These are phyloP conservation scores for Notarius quadriscutis DNA, from an alignment of 2,113 vertebrate species.

Conservation along the genomic window DNA sequence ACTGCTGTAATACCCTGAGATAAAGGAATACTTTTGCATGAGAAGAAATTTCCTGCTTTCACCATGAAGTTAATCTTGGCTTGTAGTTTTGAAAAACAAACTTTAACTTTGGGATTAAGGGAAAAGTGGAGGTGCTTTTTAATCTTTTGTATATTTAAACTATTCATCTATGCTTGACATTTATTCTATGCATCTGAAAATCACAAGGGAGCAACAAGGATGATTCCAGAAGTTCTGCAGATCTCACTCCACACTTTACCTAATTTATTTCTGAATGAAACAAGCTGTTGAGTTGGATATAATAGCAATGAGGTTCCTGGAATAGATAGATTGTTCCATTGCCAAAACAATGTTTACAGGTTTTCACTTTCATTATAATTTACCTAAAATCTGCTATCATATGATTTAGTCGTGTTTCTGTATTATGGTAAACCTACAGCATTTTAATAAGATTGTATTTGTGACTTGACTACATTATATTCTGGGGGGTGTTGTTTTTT, in stretches of 20 bases:
- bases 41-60: constrained; percentile 5
- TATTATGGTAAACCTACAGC: not conserved
- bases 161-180: not conserved
- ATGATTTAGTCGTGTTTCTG: not conserved
- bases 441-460: not conserved
- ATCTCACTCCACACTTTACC: not conserved
- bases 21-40: constrained; percentile 7
- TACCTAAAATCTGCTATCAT: not conserved
- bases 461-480: not conserved
- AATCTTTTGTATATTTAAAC: not conserved
- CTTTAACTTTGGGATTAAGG: not conserved
- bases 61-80: not conserved
- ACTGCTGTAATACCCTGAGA: not conserved
- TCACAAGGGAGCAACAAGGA: not conserved
- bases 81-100: not conserved
- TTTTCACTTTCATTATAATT: not conserved
- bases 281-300: not conserved
- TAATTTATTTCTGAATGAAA: not conserved
- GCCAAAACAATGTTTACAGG: not conserved
- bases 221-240: not conserved
- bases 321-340: not conserved
- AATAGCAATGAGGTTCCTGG: not conserved
- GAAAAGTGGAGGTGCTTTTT: not conserved
- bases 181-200: not conserved
- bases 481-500: no score